These are phyloP conservation scores for Calameuta pallipes DNA, from an alignment of 2,888 invertebrate genomes.

Conservation along the genomic window DNA sequence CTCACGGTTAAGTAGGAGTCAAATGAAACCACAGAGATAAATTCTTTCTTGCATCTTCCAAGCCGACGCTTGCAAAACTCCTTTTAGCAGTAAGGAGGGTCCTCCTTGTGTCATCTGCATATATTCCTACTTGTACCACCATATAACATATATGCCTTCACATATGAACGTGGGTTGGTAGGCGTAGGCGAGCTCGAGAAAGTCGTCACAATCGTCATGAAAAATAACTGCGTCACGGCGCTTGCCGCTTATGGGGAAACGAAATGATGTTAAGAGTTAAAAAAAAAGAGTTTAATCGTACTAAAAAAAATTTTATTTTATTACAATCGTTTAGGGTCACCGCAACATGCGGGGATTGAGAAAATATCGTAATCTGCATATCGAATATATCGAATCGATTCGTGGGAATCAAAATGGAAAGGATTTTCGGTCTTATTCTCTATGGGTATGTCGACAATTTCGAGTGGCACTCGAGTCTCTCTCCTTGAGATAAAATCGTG, in stretches of 20 bases:
- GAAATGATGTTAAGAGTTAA: not conserved
- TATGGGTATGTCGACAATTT: slow-evolving; percentile 36
- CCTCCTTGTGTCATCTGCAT: not conserved
- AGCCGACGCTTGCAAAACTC: not conserved
- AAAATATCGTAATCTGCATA: not conserved
- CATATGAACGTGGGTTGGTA: not conserved
- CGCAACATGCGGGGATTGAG: not conserved
- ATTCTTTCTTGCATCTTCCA: not conserved
- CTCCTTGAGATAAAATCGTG: slow-evolving; percentile 18
- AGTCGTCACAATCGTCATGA: not conserved
- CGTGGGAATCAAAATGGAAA: not conserved
- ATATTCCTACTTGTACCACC: not conserved
- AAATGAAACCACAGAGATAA: slow-evolving; percentile 42
- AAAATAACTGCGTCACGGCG: not conserved
- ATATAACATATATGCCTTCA: not conserved
- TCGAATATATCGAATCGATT: not conserved
- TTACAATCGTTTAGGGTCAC: not conserved
- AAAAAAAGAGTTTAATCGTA: not conserved
- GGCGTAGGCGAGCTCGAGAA: not conserved
- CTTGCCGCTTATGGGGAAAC: not conserved
- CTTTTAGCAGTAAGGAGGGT: not conserved
- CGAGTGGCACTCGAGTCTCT: slow-evolving; percentile 43
- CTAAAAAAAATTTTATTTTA: not conserved
- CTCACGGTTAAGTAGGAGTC: slow-evolving; percentile 55
- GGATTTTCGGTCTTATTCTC: not conserved